These are phyloP conservation scores for Neoarius graeffei DNA, from an alignment of 2,113 vertebrate species.

Conservation along the genomic window DNA sequence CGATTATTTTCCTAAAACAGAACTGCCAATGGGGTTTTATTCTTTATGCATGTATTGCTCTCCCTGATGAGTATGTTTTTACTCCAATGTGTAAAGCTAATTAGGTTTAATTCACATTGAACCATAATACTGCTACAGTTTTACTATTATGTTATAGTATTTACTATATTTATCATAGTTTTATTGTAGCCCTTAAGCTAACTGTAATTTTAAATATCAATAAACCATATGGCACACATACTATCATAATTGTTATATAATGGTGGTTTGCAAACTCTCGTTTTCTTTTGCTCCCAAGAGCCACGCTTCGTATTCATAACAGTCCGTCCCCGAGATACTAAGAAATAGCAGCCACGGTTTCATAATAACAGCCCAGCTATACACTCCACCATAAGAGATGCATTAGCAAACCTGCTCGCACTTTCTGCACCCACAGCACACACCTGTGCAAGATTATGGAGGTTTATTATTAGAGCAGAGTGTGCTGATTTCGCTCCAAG, in stretches of 20 bases:
- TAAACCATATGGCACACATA: not conserved
- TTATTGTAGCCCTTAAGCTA: not conserved
- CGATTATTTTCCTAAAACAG: not conserved
- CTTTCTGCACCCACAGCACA: conserved; percentile 11
- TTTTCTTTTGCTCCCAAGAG: not conserved
- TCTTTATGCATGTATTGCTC: not conserved
- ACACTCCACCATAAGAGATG: not conserved
- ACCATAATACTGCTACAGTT: not conserved
- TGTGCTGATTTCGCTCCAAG: conserved; percentile 20
- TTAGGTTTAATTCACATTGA: not conserved
- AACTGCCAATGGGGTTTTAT: not conserved
- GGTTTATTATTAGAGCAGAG: conserved; percentile 34
- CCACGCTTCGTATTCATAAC: not conserved
- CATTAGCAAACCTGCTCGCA: not conserved
- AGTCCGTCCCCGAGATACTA: not conserved
- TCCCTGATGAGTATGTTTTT: not conserved
- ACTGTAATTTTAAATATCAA: not conserved
- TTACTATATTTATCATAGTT: not conserved
- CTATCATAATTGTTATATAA: not conserved
- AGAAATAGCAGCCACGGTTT: not conserved
- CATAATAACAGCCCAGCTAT: not conserved
- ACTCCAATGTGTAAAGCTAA: not conserved
- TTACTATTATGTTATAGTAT: not conserved
- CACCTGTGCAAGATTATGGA: conserved; percentile 12
- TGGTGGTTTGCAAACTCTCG: not conserved